Base-by-base conservation (phyloP, 2,113 vertebrate genomes). In the Physeter macrocephalus region DNA sequence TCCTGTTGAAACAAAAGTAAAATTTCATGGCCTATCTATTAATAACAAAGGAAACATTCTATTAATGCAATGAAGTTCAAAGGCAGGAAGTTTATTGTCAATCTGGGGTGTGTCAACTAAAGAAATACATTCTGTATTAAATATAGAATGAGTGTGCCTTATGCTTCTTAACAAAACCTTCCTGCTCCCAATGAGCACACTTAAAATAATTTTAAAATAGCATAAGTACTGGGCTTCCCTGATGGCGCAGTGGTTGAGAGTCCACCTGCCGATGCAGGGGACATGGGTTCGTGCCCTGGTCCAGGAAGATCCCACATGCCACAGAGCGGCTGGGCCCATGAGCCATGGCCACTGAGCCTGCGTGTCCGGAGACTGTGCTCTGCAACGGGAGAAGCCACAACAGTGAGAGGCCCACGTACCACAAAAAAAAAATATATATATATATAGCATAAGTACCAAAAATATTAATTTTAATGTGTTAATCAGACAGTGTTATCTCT, bases 391-490 rank as follows among this genome's bases (percentile, higher is more conserved):
- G n/a, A n/a, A n/a, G n/a, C n/a, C n/a, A n/a, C n/a, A n/a, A n/a
- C n/a, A n/a, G n/a, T n/a, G n/a, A n/a, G n/a, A n/a, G n/a, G n/a
- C n/a, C n/a, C n/a, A n/a, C n/a, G n/a, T n/a, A n/a, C n/a, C n/a
- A n/a, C n/a, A n/a, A n/a, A n/a, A n/a, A n/a, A n/a, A n/a, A n/a
- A n/a, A n/a, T n/a, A n/a, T n/a, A n/a, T n/a, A n/a, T n/a, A n/a
- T n/a, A n/a, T n/a, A 95, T 31, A 78, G 17, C 14, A 3, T 23
- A 59, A 92, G 41, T 17, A 66, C 8, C 62, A 92, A 93, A 84
- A 84, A 84, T 36, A 78, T 94, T 89, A 96, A 88, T 66, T 80
- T 39, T 86, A 94, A 90, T 82, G 34, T 13, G 20, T 77, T 90
- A 82, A 86, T 97, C 66, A 27, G 13, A 75, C 12, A 92, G 31